Conservation (phyloP, 2,888 invertebrate genomes). For the Polylopha cassiicola region DNA sequence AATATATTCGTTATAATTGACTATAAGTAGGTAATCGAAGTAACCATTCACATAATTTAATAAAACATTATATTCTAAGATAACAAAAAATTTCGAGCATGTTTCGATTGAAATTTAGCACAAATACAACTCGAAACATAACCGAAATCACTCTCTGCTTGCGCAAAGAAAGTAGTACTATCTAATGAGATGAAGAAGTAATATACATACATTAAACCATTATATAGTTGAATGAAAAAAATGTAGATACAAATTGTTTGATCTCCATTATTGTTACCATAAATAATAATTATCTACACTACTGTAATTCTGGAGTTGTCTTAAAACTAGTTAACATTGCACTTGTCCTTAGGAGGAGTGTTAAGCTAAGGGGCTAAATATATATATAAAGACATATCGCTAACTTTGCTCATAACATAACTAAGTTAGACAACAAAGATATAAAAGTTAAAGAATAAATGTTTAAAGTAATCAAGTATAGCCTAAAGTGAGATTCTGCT, state of each 20-base stretch:
- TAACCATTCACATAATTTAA: slow-evolving; percentile 52
- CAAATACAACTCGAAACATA: slow-evolving; percentile 27
- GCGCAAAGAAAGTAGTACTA: slow-evolving; percentile 7
- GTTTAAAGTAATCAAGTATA: slow-evolving; percentile 31
- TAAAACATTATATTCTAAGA: slow-evolving; percentile 28
- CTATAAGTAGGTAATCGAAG: slow-evolving; percentile 72
- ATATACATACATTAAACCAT: slow-evolving; percentile 30
- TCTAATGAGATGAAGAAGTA: slow-evolving; percentile 22
- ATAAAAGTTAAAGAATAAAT: slow-evolving; percentile 26
- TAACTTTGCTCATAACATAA: slow-evolving; percentile 41
- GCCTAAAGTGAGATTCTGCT: slow-evolving; percentile 48
- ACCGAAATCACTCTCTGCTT: slow-evolving; percentile 28
- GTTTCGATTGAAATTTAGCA: slow-evolving; percentile 24
- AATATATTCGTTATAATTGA: slow-evolving; percentile 50
- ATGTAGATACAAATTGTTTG: slow-evolving; percentile 24
- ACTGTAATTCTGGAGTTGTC: slow-evolving; percentile 54
- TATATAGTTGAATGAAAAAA: slow-evolving; percentile 28
- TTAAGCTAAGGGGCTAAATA: slow-evolving; percentile 58
- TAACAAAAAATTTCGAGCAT: slow-evolving; percentile 31
- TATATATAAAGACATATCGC: slow-evolving; percentile 38
- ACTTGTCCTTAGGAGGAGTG: slow-evolving; percentile 74
- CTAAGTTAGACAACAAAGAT: slow-evolving; percentile 37
- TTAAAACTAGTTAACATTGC: slow-evolving; percentile 79
- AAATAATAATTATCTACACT: slow-evolving; percentile 66
- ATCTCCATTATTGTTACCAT: slow-evolving; percentile 39